A percentile compares a stretch with the other conserved stretches of the same genome.
phyloP scores from a whole-genome alignment of 1,140 invertebrate species.

The Tachypleus tridentatus region DNA sequence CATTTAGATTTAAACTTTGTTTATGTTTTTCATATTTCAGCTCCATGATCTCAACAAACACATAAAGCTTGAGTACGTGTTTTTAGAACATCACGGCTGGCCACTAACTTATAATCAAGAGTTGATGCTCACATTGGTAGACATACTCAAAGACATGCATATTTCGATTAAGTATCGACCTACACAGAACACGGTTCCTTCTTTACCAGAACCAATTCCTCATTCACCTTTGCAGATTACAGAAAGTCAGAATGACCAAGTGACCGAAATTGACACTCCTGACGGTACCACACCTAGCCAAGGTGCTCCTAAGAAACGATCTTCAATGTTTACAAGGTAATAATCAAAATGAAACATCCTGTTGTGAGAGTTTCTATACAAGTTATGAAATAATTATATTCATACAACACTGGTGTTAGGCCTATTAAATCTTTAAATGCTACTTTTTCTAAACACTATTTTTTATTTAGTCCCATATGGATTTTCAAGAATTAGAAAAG shows the following conservation, averaged over 20 bases:
- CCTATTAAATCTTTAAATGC: no score
- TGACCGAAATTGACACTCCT: background rate
- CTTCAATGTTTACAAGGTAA: background rate
- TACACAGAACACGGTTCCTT: background rate
- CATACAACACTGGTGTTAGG: no score
- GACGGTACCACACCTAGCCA: slow-evolving; percentile 4
- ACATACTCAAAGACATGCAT: slow-evolving; percentile 27
- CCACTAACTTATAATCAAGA: slow-evolving; percentile 32
- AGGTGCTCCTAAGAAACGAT: background rate
- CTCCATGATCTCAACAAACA: slow-evolving; percentile 12
- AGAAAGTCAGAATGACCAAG: slow-evolving; percentile 5
- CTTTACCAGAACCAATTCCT: background rate
- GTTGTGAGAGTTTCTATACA: no score
- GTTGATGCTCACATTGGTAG: slow-evolving; percentile 26
- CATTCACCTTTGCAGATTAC: background rate
- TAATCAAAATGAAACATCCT: no score
- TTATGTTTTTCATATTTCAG: slow-evolving; percentile 10
- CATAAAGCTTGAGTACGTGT: slow-evolving; percentile 23
- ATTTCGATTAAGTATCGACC: slow-evolving; percentile 16
- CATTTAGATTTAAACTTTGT: slow-evolving; percentile 1
- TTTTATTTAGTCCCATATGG: no score
- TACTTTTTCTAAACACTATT: no score
- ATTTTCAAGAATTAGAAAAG: no score
- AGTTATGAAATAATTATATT: no score
- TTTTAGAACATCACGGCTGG: slow-evolving; percentile 33